Evolutionary conservation across 2,888 invertebrate genomes (phyloP).

Genomic region (Tetramorium bicarinatum): DNA sequence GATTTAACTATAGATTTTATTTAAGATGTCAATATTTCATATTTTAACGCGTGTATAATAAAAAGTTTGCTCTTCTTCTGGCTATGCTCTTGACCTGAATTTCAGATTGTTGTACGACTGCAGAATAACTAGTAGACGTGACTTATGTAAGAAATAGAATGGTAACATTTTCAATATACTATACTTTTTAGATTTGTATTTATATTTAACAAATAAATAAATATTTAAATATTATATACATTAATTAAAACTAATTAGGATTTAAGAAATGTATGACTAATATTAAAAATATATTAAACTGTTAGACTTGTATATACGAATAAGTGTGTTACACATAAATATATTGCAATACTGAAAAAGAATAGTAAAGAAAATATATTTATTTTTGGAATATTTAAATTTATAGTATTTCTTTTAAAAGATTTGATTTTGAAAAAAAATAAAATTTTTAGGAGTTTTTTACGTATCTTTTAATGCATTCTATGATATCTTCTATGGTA

Average conservation of each 20-base stretch:
- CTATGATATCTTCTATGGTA: not conserved
- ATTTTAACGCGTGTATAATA: not conserved
- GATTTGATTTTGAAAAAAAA: not conserved
- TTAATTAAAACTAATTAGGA: not conserved
- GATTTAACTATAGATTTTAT: too few relatives aligned
- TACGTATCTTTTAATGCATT: not conserved
- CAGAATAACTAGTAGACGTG: constrained; percentile 51
- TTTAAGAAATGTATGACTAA: not conserved
- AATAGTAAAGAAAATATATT: not conserved
- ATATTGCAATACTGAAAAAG: not conserved
- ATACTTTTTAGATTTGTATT: not conserved
- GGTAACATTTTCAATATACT: not conserved
- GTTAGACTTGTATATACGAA: not conserved
- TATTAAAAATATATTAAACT: not conserved
- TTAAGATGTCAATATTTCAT: not conserved
- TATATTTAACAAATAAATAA: not conserved
- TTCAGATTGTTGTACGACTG: constrained; percentile 65
- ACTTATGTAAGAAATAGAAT: not conserved
- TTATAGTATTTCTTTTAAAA: not conserved
- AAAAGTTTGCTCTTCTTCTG: constrained; percentile 18
- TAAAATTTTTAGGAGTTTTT: not conserved
- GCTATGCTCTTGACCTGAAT: constrained; percentile 79
- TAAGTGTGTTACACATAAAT: not conserved
- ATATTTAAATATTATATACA: not conserved
- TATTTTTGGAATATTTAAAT: constrained; percentile 3